These are phyloP conservation scores for Schizopygopsis malacanthus DNA, from an alignment of 2,797 vertebrate species.

Conservation along the genomic window DNA sequence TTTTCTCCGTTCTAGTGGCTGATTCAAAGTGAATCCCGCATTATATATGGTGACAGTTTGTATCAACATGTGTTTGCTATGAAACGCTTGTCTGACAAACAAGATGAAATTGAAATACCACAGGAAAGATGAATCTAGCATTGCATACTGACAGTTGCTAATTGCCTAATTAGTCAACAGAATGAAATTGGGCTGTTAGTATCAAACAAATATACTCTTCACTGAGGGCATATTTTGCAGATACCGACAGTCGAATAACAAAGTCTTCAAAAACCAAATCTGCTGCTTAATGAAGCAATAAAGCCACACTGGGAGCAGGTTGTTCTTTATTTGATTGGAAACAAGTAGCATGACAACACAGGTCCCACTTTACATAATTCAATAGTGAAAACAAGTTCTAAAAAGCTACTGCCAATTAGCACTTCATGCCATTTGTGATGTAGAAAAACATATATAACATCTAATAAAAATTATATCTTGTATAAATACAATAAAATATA, in stretches of 20 bases:
- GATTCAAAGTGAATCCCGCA: background rate
- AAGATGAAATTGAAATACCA: constrained; percentile 19
- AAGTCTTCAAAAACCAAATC: constrained; percentile 46
- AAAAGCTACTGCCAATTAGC: background rate
- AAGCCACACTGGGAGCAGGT: constrained; percentile 5
- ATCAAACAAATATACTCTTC: constrained; percentile 26
- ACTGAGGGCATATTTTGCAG: constrained; percentile 30
- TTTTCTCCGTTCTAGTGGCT: background rate
- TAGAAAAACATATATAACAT: background rate
- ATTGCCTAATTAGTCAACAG: constrained; percentile 61
- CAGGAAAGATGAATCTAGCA: constrained; percentile 12
- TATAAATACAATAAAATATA: background rate
- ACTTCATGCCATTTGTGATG: background rate
- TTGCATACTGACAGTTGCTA: constrained; percentile 43
- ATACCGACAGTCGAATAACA: constrained; percentile 28
- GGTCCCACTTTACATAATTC: background rate
- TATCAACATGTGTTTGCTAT: constrained; percentile 7
- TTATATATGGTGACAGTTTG: background rate
- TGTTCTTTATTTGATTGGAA: background rate
- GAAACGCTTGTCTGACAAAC: constrained; percentile 16
- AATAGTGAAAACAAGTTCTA: background rate
- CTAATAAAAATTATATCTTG: background rate
- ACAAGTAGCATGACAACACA: background rate
- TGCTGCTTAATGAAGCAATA: constrained; percentile 49
- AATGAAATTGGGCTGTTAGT: constrained; percentile 56